These are phyloP conservation scores for Drosophila mimica DNA, from an alignment of 2,888 invertebrate genomes.

Conservation along the genomic window DNA sequence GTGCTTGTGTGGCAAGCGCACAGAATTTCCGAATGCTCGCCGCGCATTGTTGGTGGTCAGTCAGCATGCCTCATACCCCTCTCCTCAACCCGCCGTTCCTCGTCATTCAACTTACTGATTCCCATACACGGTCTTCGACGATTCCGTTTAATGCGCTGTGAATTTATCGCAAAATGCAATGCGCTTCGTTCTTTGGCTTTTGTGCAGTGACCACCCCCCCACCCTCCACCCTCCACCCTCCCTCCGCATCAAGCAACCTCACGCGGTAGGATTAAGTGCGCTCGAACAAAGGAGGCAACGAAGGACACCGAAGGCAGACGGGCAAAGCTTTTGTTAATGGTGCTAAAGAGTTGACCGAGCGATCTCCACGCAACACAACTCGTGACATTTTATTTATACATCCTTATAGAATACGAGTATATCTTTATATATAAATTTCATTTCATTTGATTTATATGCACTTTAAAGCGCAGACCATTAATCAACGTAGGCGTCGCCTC, in stretches of 20 bases:
- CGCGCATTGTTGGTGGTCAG: slow-evolving; percentile 78
- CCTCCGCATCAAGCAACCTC: not conserved
- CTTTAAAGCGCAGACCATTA: slow-evolving; percentile 65
- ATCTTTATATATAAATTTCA: slow-evolving; percentile 32
- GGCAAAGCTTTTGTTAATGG: slow-evolving; percentile 75
- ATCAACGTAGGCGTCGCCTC: slow-evolving; percentile 65
- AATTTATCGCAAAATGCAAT: slow-evolving; percentile 80
- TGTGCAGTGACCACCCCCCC: slow-evolving; percentile 6
- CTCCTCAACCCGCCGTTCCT: not conserved
- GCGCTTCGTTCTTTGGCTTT: slow-evolving; percentile 43
- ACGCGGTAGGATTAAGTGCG: slow-evolving; percentile 65
- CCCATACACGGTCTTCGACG: slow-evolving; percentile 28
- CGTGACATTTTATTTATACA: slow-evolving; percentile 45
- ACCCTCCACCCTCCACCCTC: not conserved
- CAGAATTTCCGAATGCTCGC: slow-evolving; percentile 63
- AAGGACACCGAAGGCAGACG: slow-evolving; percentile 46
- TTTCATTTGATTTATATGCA: slow-evolving; percentile 70
- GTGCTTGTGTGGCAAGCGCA: slow-evolving; percentile 70
- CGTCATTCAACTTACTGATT: not conserved
- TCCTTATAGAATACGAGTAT: slow-evolving; percentile 4
- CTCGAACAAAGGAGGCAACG: slow-evolving; percentile 74
- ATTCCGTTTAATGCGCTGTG: slow-evolving; percentile 68
- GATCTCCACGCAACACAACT: slow-evolving; percentile 20
- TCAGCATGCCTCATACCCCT: slow-evolving; percentile 12
- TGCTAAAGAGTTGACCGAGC: slow-evolving; percentile 75